Conservation (phyloP, 1,140 invertebrate species). For the Drosophila ambigua region DNA sequence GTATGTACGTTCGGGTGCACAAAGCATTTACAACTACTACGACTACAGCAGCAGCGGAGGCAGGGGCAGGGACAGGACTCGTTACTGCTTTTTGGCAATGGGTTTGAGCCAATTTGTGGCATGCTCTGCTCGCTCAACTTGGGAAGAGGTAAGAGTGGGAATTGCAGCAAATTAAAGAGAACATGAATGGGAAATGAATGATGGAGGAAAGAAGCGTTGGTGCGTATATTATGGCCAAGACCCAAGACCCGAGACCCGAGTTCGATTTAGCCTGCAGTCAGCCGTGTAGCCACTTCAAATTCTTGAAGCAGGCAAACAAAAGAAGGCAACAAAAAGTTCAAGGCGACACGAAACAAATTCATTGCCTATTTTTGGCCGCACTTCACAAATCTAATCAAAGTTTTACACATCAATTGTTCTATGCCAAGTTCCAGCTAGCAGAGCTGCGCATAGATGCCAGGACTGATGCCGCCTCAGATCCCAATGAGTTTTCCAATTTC, state of each 20-base stretch:
- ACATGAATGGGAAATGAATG: background rate
- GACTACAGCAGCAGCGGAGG: background rate
- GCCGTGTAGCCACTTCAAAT: background rate
- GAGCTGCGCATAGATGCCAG: background rate
- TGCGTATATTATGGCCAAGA: too few species aligned
- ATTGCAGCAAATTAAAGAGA: constrained; percentile 11
- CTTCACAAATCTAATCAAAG: constrained; percentile 64
- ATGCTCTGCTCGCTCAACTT: background rate
- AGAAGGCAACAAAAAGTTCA: background rate
- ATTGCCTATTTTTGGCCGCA: constrained; percentile 31
- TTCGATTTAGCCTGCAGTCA: constrained; percentile 7
- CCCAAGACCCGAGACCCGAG: background rate
- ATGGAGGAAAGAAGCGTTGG: background rate
- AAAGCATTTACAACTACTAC: constrained; percentile 1
- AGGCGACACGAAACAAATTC: constrained; percentile 6
- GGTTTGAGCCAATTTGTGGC: constrained; percentile 12
- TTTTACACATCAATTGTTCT: constrained; percentile 72
- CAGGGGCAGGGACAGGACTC: background rate
- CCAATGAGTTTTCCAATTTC: constrained; percentile 3
- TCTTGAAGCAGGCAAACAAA: background rate
- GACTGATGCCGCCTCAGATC: constrained; percentile 1
- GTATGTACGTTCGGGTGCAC: background rate
- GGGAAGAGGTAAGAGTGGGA: constrained; percentile 1
- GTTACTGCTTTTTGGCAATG: too few species aligned
- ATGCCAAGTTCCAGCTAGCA: constrained; percentile 13